Base-by-base conservation (phyloP, 2,113 vertebrate species). In the Odocoileus hemionus region DNA sequence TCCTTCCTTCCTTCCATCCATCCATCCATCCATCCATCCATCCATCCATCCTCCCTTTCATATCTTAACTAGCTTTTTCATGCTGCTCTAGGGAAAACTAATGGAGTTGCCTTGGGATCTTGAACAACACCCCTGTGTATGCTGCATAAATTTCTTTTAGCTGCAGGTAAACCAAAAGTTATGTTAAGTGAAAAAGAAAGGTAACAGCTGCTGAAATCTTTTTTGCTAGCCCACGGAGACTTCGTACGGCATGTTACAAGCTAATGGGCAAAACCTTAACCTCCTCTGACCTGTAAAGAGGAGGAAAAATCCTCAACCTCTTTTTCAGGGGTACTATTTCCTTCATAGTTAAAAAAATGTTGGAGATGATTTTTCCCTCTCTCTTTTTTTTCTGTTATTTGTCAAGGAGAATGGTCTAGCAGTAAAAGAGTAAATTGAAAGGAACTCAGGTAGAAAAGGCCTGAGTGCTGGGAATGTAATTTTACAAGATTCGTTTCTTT, bases 131-230 rank as follows among this genome's bases (percentile, higher is more conserved):
- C 97, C 96, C 98, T 97, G 97, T 98, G 97, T 8, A 97, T 93
- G 96, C 90, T 96, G 97, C 95, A 98, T 98, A 98, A 97, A 98
- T 99, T 99, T 98, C 96, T 96, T 98, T 98, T 98, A 98, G 98
- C 98, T 98, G 94, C 98, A 98, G 98, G 98, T 99, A 98, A 98
- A 97, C 98, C 98, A 98, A 98, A 99, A 98, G 98, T 98, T 98
- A 98, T 97, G 98, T 98, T 98, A 98, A 99, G 98, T 96, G 97
- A 97, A 97, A 98, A 98, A 98, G 98, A 97, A 98, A 98, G 98
- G 97, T 97, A 98, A 98, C 98, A 99, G 98, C 98, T 99, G 98
- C 98, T 97, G 98, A 98, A 98, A 98, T 97, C 95, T 88, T 98
- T 98, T 98, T 98, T 98, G 98, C 98, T 98, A 98, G 98, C 97